These are phyloP conservation scores for Acanthosepion lycidas DNA, from an alignment of 2,888 invertebrate genomes.

Conservation along the genomic window DNA sequence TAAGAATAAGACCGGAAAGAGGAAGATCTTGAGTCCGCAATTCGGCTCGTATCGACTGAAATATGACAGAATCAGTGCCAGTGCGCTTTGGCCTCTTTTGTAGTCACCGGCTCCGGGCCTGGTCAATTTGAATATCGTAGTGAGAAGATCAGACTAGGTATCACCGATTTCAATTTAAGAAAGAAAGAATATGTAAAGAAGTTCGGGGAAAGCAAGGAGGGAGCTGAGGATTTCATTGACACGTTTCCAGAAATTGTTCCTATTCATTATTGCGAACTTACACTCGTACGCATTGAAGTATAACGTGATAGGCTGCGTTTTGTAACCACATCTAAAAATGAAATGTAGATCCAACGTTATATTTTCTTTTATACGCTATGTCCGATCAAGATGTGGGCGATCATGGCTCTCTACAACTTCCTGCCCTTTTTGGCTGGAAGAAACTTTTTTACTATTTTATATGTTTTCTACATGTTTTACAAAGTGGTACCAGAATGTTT, in stretches of 20 bases:
- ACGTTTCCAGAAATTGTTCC: not conserved
- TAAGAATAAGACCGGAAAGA: not conserved
- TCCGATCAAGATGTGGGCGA: not conserved
- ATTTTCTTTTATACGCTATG: too few relatives aligned
- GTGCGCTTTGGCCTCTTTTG: not conserved
- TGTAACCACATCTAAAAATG: not conserved
- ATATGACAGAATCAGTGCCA: not conserved
- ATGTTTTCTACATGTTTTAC: too few relatives aligned
- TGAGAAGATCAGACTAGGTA: not conserved
- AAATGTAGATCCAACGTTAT: not conserved
- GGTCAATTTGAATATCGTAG: constrained; percentile 1
- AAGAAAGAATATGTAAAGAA: not conserved
- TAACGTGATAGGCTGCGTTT: not conserved
- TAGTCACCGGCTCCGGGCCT: not conserved
- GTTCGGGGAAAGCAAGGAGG: not conserved
- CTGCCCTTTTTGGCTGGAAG: too few relatives aligned
- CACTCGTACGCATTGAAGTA: not conserved
- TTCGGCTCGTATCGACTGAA: constrained; percentile 1
- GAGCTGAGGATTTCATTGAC: not conserved
- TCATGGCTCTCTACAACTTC: too few relatives aligned
- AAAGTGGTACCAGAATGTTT: too few relatives aligned
- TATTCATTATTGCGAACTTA: not conserved
- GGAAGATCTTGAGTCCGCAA: not conserved
- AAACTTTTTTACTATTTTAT: too few relatives aligned
- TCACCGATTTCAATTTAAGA: not conserved